Base-by-base conservation (phyloP, 2,888 invertebrate species). In the Pristionchus mayeri region DNA sequence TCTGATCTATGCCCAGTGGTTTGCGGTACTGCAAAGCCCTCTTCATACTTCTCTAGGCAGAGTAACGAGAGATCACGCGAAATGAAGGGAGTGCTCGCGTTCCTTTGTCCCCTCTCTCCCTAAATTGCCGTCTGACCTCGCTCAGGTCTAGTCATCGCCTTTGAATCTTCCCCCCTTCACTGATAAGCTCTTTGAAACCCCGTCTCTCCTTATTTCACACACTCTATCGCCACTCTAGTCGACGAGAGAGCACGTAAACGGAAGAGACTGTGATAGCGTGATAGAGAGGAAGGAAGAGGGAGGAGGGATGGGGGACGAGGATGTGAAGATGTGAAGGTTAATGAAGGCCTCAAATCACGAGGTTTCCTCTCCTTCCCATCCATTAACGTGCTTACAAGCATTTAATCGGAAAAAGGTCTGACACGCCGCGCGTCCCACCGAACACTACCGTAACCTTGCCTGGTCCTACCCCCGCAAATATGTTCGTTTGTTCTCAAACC, bases 271-370 rank as follows among this genome's bases (percentile, higher is more conserved):
- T 11, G 76, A 78, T 37, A 78, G 76, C 34, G 27, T 40, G 50
- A 50, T 48, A 50, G 50, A 50, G 76, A 78, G 76, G 48, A 27
- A 40, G 44, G 18, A 18, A 75, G 75, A 40, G 67, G 3, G 34
- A 67, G 54, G 24, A 34, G 27, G 27, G 57, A n/a, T 54, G 54
- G n/a, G n/a, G n/a, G 21, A 13, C 24, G 63, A 63, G 63, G 18
- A 16, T 9, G 37, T 37, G 34, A 63, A 63, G 71, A 71, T 9
- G 71, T 40, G 16, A 30, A 67, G 40, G 71, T 71, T 71, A 71
- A 71, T 71, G 71, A 71, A 71, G 71, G n/a, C 34, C 63, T 34
- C 34, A n/a, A 18, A n/a, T n/a, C n/a, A n/a, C n/a, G n/a, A n/a
- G n/a, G n/a, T n/a, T n/a, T 30, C 63, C 34, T 34, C 63, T 54